phyloP scores from a whole-genome alignment of 2,113 vertebrate genomes.

The Pleuronectes platessa region DNA sequence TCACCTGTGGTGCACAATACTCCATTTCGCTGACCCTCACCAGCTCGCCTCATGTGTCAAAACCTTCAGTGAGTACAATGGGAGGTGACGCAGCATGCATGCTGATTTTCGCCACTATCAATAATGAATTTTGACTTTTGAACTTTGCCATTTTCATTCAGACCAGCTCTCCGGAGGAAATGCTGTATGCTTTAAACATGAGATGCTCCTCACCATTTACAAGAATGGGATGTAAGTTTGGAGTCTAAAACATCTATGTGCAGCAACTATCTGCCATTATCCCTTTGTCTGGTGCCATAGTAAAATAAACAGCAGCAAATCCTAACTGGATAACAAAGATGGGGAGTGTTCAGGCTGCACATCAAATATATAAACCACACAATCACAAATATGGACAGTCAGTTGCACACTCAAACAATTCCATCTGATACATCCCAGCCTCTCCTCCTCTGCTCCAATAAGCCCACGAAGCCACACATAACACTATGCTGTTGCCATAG shows the following conservation, averaged over 20 bases:
- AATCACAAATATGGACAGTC: slow-evolving; percentile 16
- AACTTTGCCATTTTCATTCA: slow-evolving; percentile 36
- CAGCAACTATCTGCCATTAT: neutral
- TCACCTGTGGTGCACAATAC: slow-evolving; percentile 31
- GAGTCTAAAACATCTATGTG: neutral
- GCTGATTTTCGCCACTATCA: slow-evolving; percentile 54
- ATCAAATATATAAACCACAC: neutral
- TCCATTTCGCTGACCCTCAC: slow-evolving; percentile 6
- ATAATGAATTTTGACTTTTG: slow-evolving; percentile 59
- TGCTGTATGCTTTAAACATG: slow-evolving; percentile 33
- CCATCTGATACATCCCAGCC: slow-evolving; percentile 49
- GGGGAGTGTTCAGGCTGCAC: too few species aligned
- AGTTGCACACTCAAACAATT: slow-evolving; percentile 48
- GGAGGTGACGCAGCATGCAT: slow-evolving; percentile 14
- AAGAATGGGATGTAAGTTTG: neutral
- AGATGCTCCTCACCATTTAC: neutral
- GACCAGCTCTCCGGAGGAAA: slow-evolving; percentile 15
- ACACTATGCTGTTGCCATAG: slow-evolving; percentile 3
- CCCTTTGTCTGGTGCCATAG: neutral
- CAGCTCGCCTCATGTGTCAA: slow-evolving; percentile 11
- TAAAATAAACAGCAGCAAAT: slow-evolving; percentile 6
- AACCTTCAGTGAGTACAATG: slow-evolving; percentile 18
- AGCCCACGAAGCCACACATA: slow-evolving; percentile 17
- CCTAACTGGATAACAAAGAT: too few species aligned
- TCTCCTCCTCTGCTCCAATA: slow-evolving; percentile 11